phyloP scores from a whole-genome alignment of 2,113 vertebrate genomes.

The Corapipo altera region DNA sequence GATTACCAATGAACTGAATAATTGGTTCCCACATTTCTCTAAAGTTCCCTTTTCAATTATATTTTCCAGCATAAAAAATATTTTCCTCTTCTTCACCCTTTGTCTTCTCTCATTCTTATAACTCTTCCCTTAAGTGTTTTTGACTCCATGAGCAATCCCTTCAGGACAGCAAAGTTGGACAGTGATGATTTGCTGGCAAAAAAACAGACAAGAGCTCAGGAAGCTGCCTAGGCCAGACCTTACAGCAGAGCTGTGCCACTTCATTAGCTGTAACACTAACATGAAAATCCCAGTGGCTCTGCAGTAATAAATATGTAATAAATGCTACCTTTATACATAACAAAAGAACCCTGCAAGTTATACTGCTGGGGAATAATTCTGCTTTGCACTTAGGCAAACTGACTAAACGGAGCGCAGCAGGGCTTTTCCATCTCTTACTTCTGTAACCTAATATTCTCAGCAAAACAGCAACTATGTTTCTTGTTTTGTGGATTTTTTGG shows the following conservation, averaged over 20 bases:
- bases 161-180: neutral
- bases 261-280: neutral
- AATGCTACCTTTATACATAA: neutral
- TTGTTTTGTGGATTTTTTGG: neutral
- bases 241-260: neutral
- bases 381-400: neutral
- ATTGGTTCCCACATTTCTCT: conserved; percentile 3
- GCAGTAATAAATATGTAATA: conserved; percentile 28
- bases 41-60: neutral
- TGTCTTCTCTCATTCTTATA: neutral
- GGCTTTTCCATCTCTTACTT: neutral
- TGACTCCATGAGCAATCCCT: neutral
- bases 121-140: neutral
- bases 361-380: neutral
- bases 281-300: neutral
- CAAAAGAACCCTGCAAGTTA: neutral
- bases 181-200: neutral
- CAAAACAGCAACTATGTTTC: neutral
- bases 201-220: neutral
- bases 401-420: neutral
- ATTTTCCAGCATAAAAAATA: neutral
- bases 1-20: neutral
- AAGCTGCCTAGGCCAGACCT: conserved; percentile 19
- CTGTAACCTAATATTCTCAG: neutral
- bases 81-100: neutral